Conservation (phyloP, 2,888 invertebrate genomes). For the Nephrocerus scutellatus region DNA sequence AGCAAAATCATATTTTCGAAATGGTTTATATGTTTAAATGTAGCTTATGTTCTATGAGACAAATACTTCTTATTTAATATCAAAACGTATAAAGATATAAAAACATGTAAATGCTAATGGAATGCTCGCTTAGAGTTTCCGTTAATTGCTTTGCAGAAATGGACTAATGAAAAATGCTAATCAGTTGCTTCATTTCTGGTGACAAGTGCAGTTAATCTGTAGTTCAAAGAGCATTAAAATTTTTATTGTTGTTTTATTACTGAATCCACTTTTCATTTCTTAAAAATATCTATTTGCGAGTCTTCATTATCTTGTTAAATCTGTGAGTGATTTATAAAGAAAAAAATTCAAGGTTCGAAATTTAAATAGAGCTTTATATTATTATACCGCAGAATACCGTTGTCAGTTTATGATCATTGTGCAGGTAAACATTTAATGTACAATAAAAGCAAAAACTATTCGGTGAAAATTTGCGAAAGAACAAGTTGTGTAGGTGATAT, state of each 20-base stretch:
- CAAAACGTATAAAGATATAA: too few species aligned
- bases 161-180: constrained; percentile 1
- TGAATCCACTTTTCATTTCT: neutral
- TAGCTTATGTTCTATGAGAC: too few species aligned
- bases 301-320: too few species aligned
- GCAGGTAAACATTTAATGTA: neutral
- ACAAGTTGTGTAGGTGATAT: constrained; percentile 1
- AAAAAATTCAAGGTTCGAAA: constrained; percentile 1
- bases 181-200: constrained; percentile 2
- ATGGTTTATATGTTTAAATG: too few species aligned
- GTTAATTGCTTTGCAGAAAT: too few species aligned
- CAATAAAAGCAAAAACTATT: constrained; percentile 3
- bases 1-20: too few species aligned
- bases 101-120: too few species aligned
- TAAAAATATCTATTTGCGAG: too few species aligned
- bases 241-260: constrained; percentile 1
- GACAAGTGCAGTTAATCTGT: constrained; percentile 1
- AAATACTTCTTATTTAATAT: too few species aligned
- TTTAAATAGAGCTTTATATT: constrained; percentile 5
- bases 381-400: constrained; percentile 2
- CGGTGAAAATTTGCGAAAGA: constrained; percentile 6
- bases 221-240: constrained; percentile 1
- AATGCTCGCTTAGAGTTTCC: too few species aligned
- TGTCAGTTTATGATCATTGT: neutral
- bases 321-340: constrained; percentile 3